phyloP scores from a whole-genome alignment of 2,113 vertebrate genomes.

The Pogona vitticeps region DNA sequence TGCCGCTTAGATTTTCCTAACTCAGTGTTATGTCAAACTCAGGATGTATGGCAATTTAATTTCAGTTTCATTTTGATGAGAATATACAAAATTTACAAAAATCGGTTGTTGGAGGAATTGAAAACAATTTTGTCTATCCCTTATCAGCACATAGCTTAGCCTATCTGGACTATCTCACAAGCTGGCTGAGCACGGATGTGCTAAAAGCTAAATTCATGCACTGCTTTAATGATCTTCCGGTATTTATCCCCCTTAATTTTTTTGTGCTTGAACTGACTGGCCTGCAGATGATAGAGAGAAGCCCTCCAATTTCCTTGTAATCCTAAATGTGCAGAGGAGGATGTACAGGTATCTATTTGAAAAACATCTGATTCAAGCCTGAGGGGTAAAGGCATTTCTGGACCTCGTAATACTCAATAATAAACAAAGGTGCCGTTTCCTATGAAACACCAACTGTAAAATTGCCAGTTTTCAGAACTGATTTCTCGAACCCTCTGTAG shows the following conservation, averaged over 20 bases:
- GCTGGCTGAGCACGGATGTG: no score
- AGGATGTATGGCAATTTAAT: no score
- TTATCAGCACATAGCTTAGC: no score
- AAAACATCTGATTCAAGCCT: background rate
- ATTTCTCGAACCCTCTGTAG: background rate
- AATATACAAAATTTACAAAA: no score
- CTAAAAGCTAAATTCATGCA: no score
- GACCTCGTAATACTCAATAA: background rate
- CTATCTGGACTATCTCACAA: no score
- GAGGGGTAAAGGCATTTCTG: background rate
- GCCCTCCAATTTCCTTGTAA: background rate
- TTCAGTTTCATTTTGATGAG: no score
- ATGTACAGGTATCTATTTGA: background rate
- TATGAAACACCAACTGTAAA: background rate
- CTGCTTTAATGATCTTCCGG: no score
- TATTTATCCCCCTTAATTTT: background rate
- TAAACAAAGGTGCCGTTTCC: background rate
- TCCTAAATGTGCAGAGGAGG: background rate
- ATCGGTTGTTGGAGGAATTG: no score
- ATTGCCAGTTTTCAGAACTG: background rate
- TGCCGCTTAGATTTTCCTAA: no score
- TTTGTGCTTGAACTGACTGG: background rate
- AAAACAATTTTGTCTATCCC: no score
- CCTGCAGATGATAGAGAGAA: background rate
- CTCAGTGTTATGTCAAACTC: no score